These are phyloP conservation scores for Alloplasta piceator DNA, from an alignment of 2,888 invertebrate genomes.

Conservation along the genomic window DNA sequence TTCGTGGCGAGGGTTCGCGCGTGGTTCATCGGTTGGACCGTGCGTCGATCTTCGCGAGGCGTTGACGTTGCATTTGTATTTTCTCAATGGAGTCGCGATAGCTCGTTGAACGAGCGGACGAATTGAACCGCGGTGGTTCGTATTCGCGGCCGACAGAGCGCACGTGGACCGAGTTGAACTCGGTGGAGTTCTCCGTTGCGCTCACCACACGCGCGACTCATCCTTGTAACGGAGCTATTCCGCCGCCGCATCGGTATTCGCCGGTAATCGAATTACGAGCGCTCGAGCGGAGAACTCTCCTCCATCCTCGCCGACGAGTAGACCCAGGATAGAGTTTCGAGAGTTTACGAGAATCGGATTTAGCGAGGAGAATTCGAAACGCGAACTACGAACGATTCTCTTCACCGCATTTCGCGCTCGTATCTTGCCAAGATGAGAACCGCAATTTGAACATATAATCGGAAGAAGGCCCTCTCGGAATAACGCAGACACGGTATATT, in stretches of 20 bases:
- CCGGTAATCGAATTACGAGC: constrained; percentile 56
- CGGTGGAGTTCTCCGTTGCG: background rate
- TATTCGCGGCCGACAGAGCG: too few relatives aligned
- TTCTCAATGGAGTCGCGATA: too few relatives aligned
- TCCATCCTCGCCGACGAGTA: background rate
- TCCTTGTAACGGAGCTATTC: constrained; percentile 51
- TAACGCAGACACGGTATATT: too few relatives aligned
- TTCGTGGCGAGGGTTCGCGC: too few relatives aligned
- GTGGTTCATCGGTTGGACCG: too few relatives aligned
- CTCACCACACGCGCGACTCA: constrained; percentile 3
- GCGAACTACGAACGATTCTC: constrained; percentile 14
- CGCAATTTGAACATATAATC: background rate
- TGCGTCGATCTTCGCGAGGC: too few relatives aligned
- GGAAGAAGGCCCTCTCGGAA: too few relatives aligned
- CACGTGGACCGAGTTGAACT: constrained; percentile 16
- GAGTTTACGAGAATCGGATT: constrained; percentile 19
- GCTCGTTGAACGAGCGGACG: too few relatives aligned
- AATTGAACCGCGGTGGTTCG: too few relatives aligned
- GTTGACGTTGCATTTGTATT: too few relatives aligned
- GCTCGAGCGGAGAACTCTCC: constrained; percentile 42
- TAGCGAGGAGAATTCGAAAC: constrained; percentile 11
- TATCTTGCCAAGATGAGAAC: background rate
- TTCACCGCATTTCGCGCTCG: background rate
- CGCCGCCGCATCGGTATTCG: constrained; percentile 39
- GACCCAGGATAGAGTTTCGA: constrained; percentile 17